phyloP scores from a whole-genome alignment of 2,888 invertebrate genomes.

The Mythimna loreyi region DNA sequence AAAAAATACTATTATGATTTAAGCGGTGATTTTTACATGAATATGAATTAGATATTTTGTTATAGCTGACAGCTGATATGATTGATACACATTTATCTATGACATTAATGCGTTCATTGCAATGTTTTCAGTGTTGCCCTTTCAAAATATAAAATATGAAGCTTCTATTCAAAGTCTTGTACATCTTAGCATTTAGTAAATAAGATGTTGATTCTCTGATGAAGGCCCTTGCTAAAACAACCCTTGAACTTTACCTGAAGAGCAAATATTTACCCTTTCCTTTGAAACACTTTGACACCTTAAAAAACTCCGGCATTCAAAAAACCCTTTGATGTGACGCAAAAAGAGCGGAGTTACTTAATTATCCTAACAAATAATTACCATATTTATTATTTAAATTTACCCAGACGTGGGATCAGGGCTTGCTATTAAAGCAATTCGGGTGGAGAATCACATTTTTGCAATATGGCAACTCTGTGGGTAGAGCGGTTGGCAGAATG shows the following conservation, averaged over 20 bases:
- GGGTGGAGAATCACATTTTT: conserved; percentile 52
- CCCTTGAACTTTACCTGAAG: conserved; percentile 31
- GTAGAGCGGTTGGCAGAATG: conserved; percentile 41
- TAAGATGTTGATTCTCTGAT: conserved; percentile 17
- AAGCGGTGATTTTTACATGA: not conserved
- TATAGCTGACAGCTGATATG: no score
- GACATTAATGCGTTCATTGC: no score
- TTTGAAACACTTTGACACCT: conserved; percentile 50
- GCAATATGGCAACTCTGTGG: conserved; percentile 56
- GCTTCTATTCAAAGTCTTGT: not conserved
- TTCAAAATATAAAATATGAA: not conserved
- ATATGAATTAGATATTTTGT: not conserved
- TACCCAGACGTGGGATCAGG: conserved; percentile 36
- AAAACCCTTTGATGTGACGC: conserved; percentile 54
- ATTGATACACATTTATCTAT: no score
- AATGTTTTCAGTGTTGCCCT: not conserved
- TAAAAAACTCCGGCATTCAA: conserved; percentile 43
- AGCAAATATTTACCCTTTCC: conserved; percentile 52
- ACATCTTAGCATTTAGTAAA: conserved; percentile 5
- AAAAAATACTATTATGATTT: not conserved
- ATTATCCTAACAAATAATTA: conserved; percentile 62
- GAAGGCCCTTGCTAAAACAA: conserved; percentile 15
- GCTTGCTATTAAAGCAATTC: conserved; percentile 47
- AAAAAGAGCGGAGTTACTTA: conserved; percentile 57
- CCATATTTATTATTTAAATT: conserved; percentile 56